Conservation (phyloP, 2,888 invertebrate species). For the Rotaria magnacalcarata region DNA sequence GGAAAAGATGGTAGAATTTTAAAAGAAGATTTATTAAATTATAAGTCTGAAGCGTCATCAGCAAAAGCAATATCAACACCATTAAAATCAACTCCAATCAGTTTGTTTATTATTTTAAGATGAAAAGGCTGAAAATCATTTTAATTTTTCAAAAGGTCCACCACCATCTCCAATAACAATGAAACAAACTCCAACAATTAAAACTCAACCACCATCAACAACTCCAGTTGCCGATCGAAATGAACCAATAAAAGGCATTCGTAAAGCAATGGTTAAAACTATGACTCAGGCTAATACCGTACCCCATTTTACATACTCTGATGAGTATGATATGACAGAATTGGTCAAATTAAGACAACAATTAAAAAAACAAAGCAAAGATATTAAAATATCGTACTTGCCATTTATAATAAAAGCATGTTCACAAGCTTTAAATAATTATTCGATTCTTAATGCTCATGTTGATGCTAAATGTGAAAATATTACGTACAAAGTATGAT, state of each 20-base stretch:
- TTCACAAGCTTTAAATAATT: constrained; percentile 62
- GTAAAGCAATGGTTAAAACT: constrained; percentile 86
- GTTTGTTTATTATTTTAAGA: neutral
- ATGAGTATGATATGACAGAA: constrained; percentile 78
- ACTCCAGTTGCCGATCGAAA: constrained; percentile 35
- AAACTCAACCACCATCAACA: constrained; percentile 43
- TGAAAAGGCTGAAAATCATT: no score
- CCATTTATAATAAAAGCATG: constrained; percentile 82
- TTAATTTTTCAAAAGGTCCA: no score
- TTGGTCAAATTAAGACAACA: constrained; percentile 70
- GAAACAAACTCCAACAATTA: neutral
- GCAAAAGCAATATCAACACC: neutral
- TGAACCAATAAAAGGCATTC: constrained; percentile 66
- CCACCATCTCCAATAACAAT: neutral
- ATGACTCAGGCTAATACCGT: constrained; percentile 76
- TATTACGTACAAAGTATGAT: constrained; percentile 68
- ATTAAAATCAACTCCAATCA: neutral
- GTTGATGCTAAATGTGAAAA: constrained; percentile 75
- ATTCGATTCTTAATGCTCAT: constrained; percentile 80
- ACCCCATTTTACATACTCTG: constrained; percentile 86
- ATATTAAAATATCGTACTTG: constrained; percentile 79
- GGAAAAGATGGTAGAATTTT: constrained; percentile 84
- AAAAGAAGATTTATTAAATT: constrained; percentile 80
- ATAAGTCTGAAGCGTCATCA: neutral
- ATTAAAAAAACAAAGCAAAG: constrained; percentile 66